Conservation (phyloP, 2,113 vertebrate genomes). For the Macrotus californicus region DNA sequence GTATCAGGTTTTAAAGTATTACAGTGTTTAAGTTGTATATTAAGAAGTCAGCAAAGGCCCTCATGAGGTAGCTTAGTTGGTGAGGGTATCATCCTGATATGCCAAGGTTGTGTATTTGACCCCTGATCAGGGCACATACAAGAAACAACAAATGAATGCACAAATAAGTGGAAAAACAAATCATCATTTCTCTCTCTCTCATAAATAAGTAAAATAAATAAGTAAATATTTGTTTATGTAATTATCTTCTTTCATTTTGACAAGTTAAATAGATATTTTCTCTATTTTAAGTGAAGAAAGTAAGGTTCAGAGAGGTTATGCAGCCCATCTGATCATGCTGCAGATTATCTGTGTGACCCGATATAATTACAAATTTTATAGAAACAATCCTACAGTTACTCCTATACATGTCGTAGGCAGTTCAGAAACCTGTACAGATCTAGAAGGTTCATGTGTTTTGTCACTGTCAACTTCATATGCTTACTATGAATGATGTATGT, state of each 20-base stretch:
- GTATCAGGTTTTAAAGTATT: background rate
- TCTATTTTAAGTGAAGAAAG: background rate
- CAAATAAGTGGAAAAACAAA: too few relatives aligned
- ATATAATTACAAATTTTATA: background rate
- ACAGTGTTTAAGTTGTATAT: background rate
- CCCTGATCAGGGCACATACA: too few relatives aligned
- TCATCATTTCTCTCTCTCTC: too few relatives aligned
- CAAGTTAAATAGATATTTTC: background rate
- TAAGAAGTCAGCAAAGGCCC: background rate
- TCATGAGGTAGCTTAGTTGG: too few relatives aligned
- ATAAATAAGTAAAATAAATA: too few relatives aligned
- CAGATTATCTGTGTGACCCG: background rate
- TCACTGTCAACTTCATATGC: background rate
- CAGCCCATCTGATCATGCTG: background rate
- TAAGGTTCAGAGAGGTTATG: background rate
- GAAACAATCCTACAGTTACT: background rate
- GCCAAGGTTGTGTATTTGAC: too few relatives aligned
- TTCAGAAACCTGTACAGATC: background rate
- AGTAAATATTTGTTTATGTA: background rate
- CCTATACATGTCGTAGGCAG: background rate
- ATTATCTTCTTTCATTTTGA: background rate
- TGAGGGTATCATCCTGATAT: too few relatives aligned
- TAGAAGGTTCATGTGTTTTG: background rate
- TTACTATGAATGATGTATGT: background rate
- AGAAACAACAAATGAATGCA: too few relatives aligned